These are phyloP conservation scores for Chloebia gouldiae DNA, from an alignment of 2,113 vertebrate species.

Conservation along the genomic window DNA sequence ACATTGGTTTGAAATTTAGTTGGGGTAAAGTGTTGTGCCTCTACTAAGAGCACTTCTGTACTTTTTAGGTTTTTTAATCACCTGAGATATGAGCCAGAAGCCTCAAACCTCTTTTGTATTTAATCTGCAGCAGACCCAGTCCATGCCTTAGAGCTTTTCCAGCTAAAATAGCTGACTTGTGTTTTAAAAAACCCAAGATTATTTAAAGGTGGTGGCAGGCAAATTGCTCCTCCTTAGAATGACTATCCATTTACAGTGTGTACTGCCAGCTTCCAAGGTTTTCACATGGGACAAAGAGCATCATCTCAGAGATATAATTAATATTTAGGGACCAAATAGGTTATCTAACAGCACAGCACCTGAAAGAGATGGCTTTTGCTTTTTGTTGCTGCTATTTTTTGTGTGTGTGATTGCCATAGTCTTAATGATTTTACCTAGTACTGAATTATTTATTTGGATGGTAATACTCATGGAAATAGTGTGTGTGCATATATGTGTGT, in stretches of 20 bases:
- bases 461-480: neutral
- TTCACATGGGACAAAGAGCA: neutral
- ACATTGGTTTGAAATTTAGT: neutral
- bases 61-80: neutral
- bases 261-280: neutral
- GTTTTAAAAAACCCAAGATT: neutral
- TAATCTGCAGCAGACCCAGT: neutral
- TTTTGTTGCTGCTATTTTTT: neutral
- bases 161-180: neutral
- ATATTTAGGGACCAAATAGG: neutral
- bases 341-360: neutral
- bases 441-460: neutral
- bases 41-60: neutral
- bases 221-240: neutral
- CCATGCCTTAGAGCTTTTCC: neutral
- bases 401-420: neutral
- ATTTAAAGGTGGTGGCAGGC: neutral
- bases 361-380: neutral
- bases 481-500: accelerated
- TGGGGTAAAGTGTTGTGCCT: neutral
- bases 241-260: neutral
- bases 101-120: neutral
- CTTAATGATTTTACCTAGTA: neutral
- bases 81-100: neutral
- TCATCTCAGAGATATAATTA: neutral